Base-by-base conservation (phyloP, 2,888 invertebrate species). In the Drosophila cyrtoloma region DNA sequence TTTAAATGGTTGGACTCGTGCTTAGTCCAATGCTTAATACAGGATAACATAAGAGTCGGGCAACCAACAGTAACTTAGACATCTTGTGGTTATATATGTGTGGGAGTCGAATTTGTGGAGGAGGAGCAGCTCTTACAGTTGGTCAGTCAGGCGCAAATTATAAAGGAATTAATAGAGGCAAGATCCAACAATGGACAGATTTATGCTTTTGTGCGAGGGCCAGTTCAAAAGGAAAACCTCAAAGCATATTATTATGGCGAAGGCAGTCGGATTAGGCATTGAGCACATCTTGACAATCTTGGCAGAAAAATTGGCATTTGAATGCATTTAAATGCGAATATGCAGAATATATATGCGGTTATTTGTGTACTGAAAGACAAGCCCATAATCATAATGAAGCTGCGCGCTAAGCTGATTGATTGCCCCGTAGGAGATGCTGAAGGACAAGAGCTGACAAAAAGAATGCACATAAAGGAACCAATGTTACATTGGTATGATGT, bases 81-180 rank as follows among this genome's bases (percentile, higher is more conserved):
- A 26, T 47, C 22, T 69, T 61, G 28, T 53, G 56, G 39, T 12
- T 52, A 22, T 44, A 14, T 66, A 16, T 59, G 56, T 61, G 79
- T 67, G 80, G 80, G 65, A 71, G 86, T 61, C 60, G 63, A 75
- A 74, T 82, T 71, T 44, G 59, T 39, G 28, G 44, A 70, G 70
- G 72, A 70, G 64, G 77, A 78, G 56, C 44, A 70, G 71, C 71
- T 75, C 79, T 78, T 84, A 77, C 77, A 57, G 88, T 75, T 80
- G 82, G 82, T 81, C 86, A 89, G 81, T 79, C 89, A 91, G 91
- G 90, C 91, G 91, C 80, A 90, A 91, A 91, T 91, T 91, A 91
- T 91, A 91, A 91, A 89, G 84, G 91, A 90, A 91, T 91, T 91
- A 91, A 89, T 85, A 82, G 79, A 82, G 76, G 80, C 80, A 71